Conservation (phyloP, 2,113 vertebrate genomes). For the Dryoscopus gambensis region DNA sequence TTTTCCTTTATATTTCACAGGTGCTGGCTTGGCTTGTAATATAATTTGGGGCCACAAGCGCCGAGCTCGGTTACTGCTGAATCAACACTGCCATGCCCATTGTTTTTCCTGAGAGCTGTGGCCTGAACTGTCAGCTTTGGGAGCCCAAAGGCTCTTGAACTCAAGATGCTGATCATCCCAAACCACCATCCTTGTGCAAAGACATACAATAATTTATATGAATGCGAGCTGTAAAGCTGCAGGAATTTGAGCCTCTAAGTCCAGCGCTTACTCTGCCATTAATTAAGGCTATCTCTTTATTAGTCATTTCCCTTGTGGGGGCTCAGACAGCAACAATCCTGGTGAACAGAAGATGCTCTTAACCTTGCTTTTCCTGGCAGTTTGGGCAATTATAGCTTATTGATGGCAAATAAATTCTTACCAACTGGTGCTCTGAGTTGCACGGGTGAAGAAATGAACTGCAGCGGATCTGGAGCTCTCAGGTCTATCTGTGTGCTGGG, state of each 20-base stretch:
- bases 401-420: background rate
- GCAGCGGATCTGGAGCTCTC: background rate
- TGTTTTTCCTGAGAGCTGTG: background rate
- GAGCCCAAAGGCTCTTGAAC: background rate
- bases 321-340: background rate
- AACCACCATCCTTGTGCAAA: background rate
- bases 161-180: background rate
- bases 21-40: background rate
- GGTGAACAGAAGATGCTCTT: background rate
- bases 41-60: background rate
- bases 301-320: background rate
- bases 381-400: background rate
- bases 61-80: background rate
- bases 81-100: background rate
- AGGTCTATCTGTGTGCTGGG: background rate
- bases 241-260: background rate
- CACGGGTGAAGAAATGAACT: background rate
- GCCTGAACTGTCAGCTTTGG: background rate
- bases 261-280: background rate
- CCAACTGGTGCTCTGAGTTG: background rate
- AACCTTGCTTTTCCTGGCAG: background rate
- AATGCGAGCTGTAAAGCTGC: background rate
- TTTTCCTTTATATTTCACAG: background rate
- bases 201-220: background rate
- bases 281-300: conserved; percentile 37